phyloP scores from a whole-genome alignment of 2,797 vertebrate species.

The Myotis planiceps region DNA sequence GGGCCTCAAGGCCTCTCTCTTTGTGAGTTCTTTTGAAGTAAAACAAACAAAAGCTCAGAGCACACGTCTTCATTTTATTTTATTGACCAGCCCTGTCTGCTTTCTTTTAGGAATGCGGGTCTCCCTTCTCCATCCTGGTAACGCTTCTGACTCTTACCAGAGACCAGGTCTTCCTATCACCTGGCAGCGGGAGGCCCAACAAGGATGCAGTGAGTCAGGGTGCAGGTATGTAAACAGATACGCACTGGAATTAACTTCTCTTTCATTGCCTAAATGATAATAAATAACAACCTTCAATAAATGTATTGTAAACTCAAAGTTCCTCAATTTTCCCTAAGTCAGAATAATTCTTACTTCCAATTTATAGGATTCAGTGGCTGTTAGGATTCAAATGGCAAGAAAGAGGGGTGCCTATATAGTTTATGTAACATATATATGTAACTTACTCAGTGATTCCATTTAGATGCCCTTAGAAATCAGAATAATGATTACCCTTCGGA shows the following conservation, averaged over 20 bases:
- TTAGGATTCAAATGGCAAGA: not conserved
- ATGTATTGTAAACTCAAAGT: not conserved
- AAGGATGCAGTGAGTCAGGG: not conserved
- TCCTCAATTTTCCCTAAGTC: not conserved
- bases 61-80: conserved; percentile 3
- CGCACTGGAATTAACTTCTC: not conserved
- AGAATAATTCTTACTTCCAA: not conserved
- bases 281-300: not conserved
- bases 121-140: conserved; percentile 25
- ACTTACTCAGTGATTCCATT: not conserved
- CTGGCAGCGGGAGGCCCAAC: not conserved
- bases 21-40: conserved; percentile 60
- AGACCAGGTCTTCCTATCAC: not conserved
- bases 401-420: not conserved
- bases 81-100: conserved; percentile 22
- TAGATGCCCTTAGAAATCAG: not conserved
- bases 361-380: not conserved
- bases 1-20: conserved; percentile 58
- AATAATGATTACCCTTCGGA: not conserved
- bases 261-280: not conserved
- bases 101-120: conserved; percentile 32
- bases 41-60: conserved; percentile 67
- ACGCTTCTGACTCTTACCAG: conserved; percentile 17
- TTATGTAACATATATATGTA: not conserved
- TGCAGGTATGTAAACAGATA: not conserved